Base-by-base conservation (phyloP, 2,797 vertebrate genomes). In the Podargus strigoides region DNA sequence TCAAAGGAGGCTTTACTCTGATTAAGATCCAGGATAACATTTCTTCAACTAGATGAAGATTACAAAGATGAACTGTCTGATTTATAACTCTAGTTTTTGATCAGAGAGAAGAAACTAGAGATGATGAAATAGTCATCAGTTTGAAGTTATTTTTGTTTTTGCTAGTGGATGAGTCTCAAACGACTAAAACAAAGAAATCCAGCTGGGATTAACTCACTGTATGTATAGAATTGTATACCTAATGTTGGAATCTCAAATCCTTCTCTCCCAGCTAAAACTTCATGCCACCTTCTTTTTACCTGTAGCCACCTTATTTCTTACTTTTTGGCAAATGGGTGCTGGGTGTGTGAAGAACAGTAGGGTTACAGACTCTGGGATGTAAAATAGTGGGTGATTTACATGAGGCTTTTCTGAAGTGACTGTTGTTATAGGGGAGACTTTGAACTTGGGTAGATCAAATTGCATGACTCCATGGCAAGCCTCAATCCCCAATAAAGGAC, bases 101-200 rank as follows among this genome's bases (percentile, higher is more conserved):
- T 67, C 42, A 72, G 66, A 19, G 46, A 90, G 58, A 93, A 94
- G 73, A 88, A 95, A 86, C 5, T 55, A 94, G 70, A 93, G 78
- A 89, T 93, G 72, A 95, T 75, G 49, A 95, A 93, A 94, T 77
- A 94, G 93, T 92, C 89, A 34, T 91, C 90, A 91, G 64, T 80
- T 83, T 2, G 1, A 83, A 96, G 84, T 85, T 94, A 74, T 93
- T 96, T 96, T 94, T 92, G 87, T 77, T 93, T 95, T 90, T 92
- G 27, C 46, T 85, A 77, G 28, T 76, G 58, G 66, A 89, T 75
- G 87, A 91, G 70, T 90, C 75, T 87, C 74, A 91, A 85, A 77
- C 68, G 78, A 91, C 82, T 94, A 47, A 83, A 95, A 52, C 62
- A 95, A 95, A 95, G 44, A 93, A 92, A 53, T 83, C 49, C 64